Base-by-base conservation (phyloP, 2,888 invertebrate genomes). In the Drosophila nr. perissopoda region DNA sequence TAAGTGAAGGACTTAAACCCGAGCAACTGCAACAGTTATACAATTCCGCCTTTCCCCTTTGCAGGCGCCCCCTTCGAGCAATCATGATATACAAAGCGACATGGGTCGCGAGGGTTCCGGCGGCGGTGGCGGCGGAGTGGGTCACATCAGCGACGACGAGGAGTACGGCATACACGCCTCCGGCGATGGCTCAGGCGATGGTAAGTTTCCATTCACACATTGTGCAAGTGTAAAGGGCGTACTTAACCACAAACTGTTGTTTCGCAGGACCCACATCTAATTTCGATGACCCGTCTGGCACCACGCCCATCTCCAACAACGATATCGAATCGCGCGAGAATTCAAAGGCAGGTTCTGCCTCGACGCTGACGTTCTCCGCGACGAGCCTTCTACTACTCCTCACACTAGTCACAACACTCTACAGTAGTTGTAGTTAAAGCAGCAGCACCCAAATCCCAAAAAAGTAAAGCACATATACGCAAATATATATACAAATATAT, bases 1-100 rank as follows among this genome's bases (percentile, higher is more conserved):
- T 93, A 84, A 85, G 92, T 89, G 10, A n/a, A 11, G 18, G 0
- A 8, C 10, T n/a, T 3, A n/a, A 11, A 1, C 6, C 1, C 11
- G 7, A 27, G 3, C 8, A 13, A 40, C 29, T 40, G 40, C 29
- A 42, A 11, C 0, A 13, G 25, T 1, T 6, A 4, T 8, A 16
- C 16, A 46, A 7, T 16, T 16, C 10, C 3, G 1, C 3, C 40
- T 1, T 16, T 13, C 0, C 8, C 1, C 4, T 8, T 13, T 40
- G 2, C 34, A 93, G 93, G 79, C 92, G 68, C 92, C 93, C 13
- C 83, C 91, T 2, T 81, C 83, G 25, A 79, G 83, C 51, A 56
- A 91, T 91, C 93, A 93, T 29, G 93, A 93, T 65, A 92, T 93
- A 72, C 93, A 93, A 82, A 92, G 92, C 72, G 93, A 93, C 76